These are phyloP conservation scores for Chaetogeoica ovagalla DNA, from an alignment of 2,888 invertebrate genomes.

Conservation along the genomic window DNA sequence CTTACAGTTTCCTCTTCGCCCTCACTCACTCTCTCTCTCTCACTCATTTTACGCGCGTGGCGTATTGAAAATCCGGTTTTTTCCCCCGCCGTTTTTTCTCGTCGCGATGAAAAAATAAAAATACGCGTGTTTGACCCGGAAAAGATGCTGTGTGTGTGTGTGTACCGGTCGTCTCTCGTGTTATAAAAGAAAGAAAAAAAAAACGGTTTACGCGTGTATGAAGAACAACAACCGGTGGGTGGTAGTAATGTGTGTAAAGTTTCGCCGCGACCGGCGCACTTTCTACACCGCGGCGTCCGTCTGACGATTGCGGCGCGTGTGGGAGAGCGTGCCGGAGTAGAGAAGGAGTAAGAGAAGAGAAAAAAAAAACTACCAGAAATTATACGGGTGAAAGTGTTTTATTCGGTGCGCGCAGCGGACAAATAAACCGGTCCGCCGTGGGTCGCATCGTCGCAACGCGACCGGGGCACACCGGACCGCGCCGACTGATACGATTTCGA, in stretches of 20 bases:
- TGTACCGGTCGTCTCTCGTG: too few relatives aligned
- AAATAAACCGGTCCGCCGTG: slow-evolving; percentile 24
- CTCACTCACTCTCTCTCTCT: too few relatives aligned
- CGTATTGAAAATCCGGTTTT: too few relatives aligned
- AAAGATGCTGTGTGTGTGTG: background rate
- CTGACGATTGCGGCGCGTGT: background rate
- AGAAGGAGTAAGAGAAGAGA: background rate
- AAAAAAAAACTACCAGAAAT: slow-evolving; percentile 27
- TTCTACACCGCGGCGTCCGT: slow-evolving; percentile 29
- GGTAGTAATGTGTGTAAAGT: slow-evolving; percentile 12
- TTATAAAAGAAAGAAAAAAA: background rate
- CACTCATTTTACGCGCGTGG: too few relatives aligned
- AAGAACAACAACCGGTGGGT: slow-evolving; percentile 12
- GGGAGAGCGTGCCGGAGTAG: background rate
- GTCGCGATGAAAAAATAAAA: background rate
- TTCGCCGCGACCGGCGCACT: background rate
- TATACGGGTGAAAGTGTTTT: slow-evolving; percentile 44
- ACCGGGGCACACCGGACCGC: background rate
- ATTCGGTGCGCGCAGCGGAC: background rate
- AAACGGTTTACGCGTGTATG: background rate
- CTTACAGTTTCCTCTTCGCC: too few relatives aligned
- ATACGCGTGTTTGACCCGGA: slow-evolving; percentile 33
- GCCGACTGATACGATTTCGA: slow-evolving; percentile 35
- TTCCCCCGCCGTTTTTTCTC: background rate
- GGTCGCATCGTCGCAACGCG: background rate